Evolutionary conservation across 2,888 invertebrate species (phyloP).

Genomic region (Harpalus rubripes): DNA sequence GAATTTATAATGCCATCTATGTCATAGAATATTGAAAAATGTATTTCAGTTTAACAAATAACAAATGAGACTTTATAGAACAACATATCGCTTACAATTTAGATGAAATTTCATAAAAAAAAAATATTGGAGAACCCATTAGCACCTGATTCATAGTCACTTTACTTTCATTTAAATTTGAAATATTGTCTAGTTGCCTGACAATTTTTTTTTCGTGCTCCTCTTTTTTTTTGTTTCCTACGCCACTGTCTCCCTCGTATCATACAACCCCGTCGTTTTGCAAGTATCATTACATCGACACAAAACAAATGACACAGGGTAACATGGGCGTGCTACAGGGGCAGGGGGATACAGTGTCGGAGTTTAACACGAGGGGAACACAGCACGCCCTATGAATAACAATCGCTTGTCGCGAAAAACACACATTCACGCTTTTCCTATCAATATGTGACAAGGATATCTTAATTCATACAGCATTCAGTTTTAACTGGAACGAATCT

Average conservation of each 20-base stretch:
- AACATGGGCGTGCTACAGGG: slow-evolving; percentile 29
- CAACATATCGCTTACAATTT: no score
- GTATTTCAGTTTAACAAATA: no score
- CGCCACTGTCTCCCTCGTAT: slow-evolving; percentile 53
- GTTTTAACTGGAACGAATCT: slow-evolving; percentile 46
- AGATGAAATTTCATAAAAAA: no score
- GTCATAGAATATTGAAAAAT: no score
- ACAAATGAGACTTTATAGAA: no score
- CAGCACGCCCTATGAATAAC: slow-evolving; percentile 58
- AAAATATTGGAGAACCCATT: no score
- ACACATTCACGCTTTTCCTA: slow-evolving; percentile 41
- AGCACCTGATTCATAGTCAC: no score
- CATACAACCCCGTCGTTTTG: slow-evolving; percentile 46
- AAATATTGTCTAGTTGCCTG: no score
- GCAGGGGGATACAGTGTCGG: neutral
- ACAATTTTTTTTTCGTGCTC: neutral
- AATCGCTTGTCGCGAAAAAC: slow-evolving; percentile 56
- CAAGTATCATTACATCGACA: slow-evolving; percentile 65
- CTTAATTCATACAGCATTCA: slow-evolving; percentile 15
- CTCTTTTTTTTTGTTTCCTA: neutral
- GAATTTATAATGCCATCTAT: no score
- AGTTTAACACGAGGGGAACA: slow-evolving; percentile 27
- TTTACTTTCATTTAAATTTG: no score
- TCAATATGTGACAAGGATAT: slow-evolving; percentile 50
- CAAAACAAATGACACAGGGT: slow-evolving; percentile 63